phyloP scores from a whole-genome alignment of 2,797 vertebrate species.

The Pelobates cultripes region DNA sequence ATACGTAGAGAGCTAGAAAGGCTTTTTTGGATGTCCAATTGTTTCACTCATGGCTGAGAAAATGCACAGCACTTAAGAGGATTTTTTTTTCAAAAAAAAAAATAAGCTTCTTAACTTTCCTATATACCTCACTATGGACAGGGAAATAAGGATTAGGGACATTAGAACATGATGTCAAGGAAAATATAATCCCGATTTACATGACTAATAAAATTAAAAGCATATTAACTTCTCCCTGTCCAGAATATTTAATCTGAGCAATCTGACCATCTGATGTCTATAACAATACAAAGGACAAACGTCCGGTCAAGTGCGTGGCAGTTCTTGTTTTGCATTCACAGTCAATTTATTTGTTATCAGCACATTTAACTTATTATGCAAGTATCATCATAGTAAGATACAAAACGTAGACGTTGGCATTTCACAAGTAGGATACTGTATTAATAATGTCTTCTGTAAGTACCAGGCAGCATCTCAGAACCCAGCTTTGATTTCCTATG shows the following conservation, averaged over 20 bases:
- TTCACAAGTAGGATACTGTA: too few relatives aligned
- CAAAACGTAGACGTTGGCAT: too few relatives aligned
- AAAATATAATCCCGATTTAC: constrained; percentile 41
- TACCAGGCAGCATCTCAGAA: too few relatives aligned
- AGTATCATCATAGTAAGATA: too few relatives aligned
- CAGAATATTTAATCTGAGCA: neutral
- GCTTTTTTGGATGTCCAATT: too few relatives aligned
- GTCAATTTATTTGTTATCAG: too few relatives aligned
- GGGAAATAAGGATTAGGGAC: constrained; percentile 43
- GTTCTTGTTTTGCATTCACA: too few relatives aligned
- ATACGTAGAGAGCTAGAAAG: neutral
- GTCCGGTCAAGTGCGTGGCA: too few relatives aligned
- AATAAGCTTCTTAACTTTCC: constrained; percentile 45
- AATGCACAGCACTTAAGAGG: constrained; percentile 9
- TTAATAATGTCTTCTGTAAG: too few relatives aligned
- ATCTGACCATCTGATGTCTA: neutral
- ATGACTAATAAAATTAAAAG: constrained; percentile 38
- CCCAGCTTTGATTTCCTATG: too few relatives aligned
- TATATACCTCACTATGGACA: constrained; percentile 2
- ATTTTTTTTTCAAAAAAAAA: neutral
- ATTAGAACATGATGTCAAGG: constrained; percentile 7
- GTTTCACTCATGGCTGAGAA: constrained; percentile 7
- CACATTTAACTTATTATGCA: too few relatives aligned
- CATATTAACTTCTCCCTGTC: constrained; percentile 5
- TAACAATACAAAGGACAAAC: too few relatives aligned